Percentiles rank a stretch among this genome's conserved stretches.
These are phyloP conservation scores for Drosophila sordidapex DNA, from an alignment of 2,888 invertebrate species.

Conservation along the genomic window DNA sequence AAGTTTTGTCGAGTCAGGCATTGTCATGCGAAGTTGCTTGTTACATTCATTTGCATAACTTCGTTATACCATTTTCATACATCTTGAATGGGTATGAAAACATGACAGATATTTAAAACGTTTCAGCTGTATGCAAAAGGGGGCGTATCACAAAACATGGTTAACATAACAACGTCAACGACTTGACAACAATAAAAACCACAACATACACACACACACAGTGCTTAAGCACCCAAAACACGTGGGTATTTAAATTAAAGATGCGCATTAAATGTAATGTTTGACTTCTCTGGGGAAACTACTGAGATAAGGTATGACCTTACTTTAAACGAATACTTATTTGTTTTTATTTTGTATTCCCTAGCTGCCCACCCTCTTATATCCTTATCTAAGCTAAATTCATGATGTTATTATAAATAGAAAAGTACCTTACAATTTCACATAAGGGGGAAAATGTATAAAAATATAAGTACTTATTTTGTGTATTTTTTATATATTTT, in stretches of 20 bases:
- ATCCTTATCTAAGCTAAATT: not conserved
- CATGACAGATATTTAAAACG: slow-evolving; percentile 61
- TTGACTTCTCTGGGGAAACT: not conserved
- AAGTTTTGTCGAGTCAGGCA: not conserved
- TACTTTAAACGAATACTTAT: not conserved
- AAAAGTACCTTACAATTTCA: not conserved
- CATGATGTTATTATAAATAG: not conserved
- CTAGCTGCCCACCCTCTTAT: not conserved
- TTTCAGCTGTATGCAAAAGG: slow-evolving; percentile 26
- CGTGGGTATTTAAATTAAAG: slow-evolving; percentile 43
- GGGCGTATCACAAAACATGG: slow-evolving; percentile 44
- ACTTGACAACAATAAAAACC: slow-evolving; percentile 14
- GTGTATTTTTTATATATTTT: not conserved
- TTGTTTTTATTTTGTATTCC: not conserved
- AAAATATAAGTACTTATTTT: not conserved
- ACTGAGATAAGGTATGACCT: not conserved
- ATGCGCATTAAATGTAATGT: slow-evolving; percentile 1
- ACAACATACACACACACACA: slow-evolving; percentile 15
- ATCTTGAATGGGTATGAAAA: slow-evolving; percentile 21
- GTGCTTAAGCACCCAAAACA: slow-evolving; percentile 4
- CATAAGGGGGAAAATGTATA: not conserved
- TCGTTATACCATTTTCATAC: not conserved
- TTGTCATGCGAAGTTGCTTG: not conserved
- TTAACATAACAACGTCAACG: slow-evolving; percentile 41
- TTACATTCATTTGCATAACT: not conserved